A percentile compares a stretch with the other conserved stretches of the same genome.
Conservation (phyloP, 2,113 vertebrate species). For the Trochalopteron elliotii region DNA sequence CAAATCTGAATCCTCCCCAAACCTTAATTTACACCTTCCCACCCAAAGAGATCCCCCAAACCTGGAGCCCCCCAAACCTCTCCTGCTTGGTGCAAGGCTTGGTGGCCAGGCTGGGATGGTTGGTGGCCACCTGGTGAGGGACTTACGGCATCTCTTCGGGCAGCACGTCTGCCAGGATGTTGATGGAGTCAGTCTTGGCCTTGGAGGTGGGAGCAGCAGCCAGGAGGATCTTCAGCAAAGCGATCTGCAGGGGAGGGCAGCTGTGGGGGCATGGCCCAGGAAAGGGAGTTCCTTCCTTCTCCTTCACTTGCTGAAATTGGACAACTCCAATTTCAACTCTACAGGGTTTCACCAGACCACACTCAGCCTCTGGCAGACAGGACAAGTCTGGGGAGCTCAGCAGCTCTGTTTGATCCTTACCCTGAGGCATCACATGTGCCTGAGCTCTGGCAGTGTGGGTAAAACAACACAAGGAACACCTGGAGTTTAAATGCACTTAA, state of each 20-base stretch:
- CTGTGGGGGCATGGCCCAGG: fast-evolving
- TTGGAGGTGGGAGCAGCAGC: slow-evolving; percentile 98
- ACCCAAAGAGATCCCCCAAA: background rate
- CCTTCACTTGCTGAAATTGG: background rate
- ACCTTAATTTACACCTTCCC: background rate
- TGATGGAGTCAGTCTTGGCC: slow-evolving; percentile 97
- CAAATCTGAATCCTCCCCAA: no score
- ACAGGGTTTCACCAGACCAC: background rate
- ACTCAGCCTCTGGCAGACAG: background rate
- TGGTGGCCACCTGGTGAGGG: background rate
- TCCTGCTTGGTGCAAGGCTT: background rate
- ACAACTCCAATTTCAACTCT: background rate
- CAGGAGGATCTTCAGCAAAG: slow-evolving; percentile 92
- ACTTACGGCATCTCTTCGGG: slow-evolving; percentile 99
- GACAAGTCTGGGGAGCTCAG: background rate
- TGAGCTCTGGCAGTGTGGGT: background rate
- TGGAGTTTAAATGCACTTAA: background rate
- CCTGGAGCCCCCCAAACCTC: background rate
- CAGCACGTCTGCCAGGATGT: slow-evolving; percentile 93
- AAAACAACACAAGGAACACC: background rate
- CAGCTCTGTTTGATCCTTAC: background rate
- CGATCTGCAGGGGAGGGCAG: slow-evolving; percentile 80
- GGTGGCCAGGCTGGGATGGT: fast-evolving
- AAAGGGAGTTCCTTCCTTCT: background rate
- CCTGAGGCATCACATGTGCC: background rate